phyloP scores from a whole-genome alignment of 2,797 vertebrate species.

The Enteromius trimaculatus region DNA sequence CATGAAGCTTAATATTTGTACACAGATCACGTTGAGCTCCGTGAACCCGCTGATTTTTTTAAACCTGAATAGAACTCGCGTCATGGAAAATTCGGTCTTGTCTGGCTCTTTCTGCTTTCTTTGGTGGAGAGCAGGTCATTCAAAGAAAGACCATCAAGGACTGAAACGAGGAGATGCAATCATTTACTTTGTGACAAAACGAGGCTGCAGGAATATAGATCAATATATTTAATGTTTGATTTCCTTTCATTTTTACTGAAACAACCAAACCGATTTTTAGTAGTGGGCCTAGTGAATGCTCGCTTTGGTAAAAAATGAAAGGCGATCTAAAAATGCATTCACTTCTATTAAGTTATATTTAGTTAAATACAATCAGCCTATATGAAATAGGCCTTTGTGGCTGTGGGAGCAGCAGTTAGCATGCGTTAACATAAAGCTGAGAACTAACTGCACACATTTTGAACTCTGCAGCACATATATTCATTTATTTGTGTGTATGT shows the following conservation, averaged over 20 bases:
- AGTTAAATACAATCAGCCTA: background rate
- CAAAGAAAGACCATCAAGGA: conserved; percentile 37
- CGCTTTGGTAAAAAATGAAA: background rate
- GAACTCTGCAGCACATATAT: background rate
- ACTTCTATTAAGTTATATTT: background rate
- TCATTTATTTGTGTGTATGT: background rate
- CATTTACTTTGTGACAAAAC: conserved; percentile 33
- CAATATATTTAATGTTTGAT: conserved; percentile 9
- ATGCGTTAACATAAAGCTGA: background rate
- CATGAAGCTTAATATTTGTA: conserved; percentile 71
- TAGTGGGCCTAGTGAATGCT: background rate
- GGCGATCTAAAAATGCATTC: background rate
- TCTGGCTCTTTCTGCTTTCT: conserved; percentile 52
- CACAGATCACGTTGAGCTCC: conserved; percentile 77
- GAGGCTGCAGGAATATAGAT: conserved; percentile 6
- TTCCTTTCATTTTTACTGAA: background rate
- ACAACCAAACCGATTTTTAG: no score
- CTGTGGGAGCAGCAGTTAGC: background rate
- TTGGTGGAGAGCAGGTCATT: conserved; percentile 52
- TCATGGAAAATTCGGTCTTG: conserved; percentile 79
- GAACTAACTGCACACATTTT: background rate
- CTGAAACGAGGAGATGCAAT: conserved; percentile 48
- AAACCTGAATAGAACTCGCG: conserved; percentile 80
- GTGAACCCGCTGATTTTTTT: conserved; percentile 60
- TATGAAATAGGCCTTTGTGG: background rate